phyloP scores from a whole-genome alignment of 2,797 vertebrate species.

The Myotis findleyi region DNA sequence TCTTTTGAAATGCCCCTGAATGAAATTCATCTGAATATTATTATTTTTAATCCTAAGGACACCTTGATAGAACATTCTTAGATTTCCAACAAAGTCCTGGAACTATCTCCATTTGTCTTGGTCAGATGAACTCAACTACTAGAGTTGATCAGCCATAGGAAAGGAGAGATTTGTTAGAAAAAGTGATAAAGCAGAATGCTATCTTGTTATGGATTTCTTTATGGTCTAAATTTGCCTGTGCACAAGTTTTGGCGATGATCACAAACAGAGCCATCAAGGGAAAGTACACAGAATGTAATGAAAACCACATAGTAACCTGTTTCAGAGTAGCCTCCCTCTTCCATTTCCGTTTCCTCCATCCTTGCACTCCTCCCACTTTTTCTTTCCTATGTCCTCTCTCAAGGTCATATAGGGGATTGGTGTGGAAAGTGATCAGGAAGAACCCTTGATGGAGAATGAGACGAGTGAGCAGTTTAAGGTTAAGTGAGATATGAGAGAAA shows the following conservation, averaged over 20 bases:
- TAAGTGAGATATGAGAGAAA: not conserved
- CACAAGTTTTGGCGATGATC: not conserved
- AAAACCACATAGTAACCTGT: not conserved
- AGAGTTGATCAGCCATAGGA: not conserved
- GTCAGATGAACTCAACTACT: constrained; percentile 5
- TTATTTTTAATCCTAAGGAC: not conserved
- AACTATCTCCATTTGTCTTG: not conserved
- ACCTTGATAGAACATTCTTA: not conserved
- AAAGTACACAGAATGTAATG: not conserved
- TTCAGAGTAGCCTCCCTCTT: constrained; percentile 11
- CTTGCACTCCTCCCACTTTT: not conserved
- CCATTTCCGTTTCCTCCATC: not conserved
- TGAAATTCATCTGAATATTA: constrained; percentile 49
- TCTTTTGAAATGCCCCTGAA: constrained; percentile 51
- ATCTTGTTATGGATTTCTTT: not conserved
- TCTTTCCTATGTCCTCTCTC: not conserved
- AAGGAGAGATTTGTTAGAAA: not conserved
- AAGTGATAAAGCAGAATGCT: not conserved
- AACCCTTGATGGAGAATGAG: not conserved
- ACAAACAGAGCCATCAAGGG: not conserved
- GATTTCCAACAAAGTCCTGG: constrained; percentile 5
- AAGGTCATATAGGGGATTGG: not conserved
- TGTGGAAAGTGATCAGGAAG: not conserved
- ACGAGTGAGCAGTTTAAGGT: not conserved
- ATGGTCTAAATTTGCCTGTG: not conserved